Evolutionary conservation across 2,888 invertebrate genomes (phyloP).

Genomic region (Scrobipalpa costella): DNA sequence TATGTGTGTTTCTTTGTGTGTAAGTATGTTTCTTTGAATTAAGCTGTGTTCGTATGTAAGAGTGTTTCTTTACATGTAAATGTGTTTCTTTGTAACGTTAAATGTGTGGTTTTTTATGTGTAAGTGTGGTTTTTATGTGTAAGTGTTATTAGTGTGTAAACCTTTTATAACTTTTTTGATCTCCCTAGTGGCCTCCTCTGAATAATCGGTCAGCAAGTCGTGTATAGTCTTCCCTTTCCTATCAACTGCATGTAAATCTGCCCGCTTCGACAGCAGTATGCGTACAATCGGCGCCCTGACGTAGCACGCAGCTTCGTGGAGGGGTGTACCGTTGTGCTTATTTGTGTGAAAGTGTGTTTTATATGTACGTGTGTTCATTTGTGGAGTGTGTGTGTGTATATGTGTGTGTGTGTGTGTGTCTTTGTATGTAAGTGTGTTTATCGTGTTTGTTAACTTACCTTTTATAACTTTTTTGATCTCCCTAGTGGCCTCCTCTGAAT

Average conservation of each 20-base stretch:
- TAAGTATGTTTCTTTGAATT: too few relatives aligned
- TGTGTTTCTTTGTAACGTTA: too few relatives aligned
- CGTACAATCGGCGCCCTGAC: slow-evolving; percentile 94
- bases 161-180: slow-evolving; percentile 92
- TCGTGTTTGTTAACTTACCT: slow-evolving; percentile 84
- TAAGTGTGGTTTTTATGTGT: too few relatives aligned
- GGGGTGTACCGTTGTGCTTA: slow-evolving; percentile 92
- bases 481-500: slow-evolving; percentile 93
- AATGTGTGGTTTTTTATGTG: too few relatives aligned
- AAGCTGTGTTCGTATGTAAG: too few relatives aligned
- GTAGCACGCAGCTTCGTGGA: slow-evolving; percentile 96
- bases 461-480: slow-evolving; percentile 92
- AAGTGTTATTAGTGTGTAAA: slow-evolving; percentile 64
- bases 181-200: slow-evolving; percentile 92
- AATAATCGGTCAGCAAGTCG: slow-evolving; percentile 92
- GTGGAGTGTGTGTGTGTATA: background rate
- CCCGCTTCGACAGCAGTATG: slow-evolving; percentile 89
- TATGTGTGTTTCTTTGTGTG: too few relatives aligned
- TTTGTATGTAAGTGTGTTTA: background rate
- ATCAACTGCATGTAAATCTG: slow-evolving; percentile 90
- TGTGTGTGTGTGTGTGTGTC: background rate
- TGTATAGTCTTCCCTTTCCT: slow-evolving; percentile 91
- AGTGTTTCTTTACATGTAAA: too few relatives aligned
- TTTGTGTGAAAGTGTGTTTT: background rate
- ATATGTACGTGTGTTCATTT: background rate